A percentile compares a stretch with the other conserved stretches of the same genome.
phyloP scores from a whole-genome alignment of 1,140 invertebrate species.

The Whitmania pigra region DNA sequence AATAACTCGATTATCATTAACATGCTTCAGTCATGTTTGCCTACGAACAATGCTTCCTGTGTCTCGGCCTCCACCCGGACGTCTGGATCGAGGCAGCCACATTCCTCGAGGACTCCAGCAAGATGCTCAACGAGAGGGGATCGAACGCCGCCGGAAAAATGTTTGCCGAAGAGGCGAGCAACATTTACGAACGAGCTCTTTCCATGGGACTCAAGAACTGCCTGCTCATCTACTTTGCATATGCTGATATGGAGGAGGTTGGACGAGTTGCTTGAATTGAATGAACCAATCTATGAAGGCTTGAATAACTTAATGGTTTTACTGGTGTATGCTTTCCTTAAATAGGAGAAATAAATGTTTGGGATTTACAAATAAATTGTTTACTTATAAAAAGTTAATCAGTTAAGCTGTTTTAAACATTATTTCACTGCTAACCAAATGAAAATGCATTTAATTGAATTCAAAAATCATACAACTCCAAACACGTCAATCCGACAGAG shows the following conservation, averaged over 20 bases:
- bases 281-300: too few species aligned
- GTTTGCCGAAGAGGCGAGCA: slow-evolving; percentile 82
- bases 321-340: too few species aligned
- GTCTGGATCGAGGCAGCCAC: slow-evolving; percentile 97
- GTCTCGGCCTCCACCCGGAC: slow-evolving; percentile 90
- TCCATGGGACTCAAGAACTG: slow-evolving; percentile 67
- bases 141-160: slow-evolving; percentile 33
- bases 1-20: slow-evolving; percentile 15
- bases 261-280: too few species aligned
- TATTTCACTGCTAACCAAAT: too few species aligned
- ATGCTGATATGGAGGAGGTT: slow-evolving; percentile 93
- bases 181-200: slow-evolving; percentile 82
- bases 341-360: too few species aligned
- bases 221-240: slow-evolving; percentile 88
- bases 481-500: slow-evolving; percentile 46
- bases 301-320: too few species aligned
- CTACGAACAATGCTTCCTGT: slow-evolving; percentile 90
- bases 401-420: too few species aligned
- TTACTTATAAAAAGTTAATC: too few species aligned
- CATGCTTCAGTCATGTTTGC: slow-evolving; percentile 79
- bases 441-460: too few species aligned
- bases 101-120: slow-evolving; percentile 83
- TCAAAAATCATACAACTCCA: too few species aligned
- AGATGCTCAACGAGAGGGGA: slow-evolving; percentile 82
- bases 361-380: too few species aligned